Evolutionary conservation across 2,113 vertebrate species (phyloP).

Genomic region (Catharus minimus): DNA sequence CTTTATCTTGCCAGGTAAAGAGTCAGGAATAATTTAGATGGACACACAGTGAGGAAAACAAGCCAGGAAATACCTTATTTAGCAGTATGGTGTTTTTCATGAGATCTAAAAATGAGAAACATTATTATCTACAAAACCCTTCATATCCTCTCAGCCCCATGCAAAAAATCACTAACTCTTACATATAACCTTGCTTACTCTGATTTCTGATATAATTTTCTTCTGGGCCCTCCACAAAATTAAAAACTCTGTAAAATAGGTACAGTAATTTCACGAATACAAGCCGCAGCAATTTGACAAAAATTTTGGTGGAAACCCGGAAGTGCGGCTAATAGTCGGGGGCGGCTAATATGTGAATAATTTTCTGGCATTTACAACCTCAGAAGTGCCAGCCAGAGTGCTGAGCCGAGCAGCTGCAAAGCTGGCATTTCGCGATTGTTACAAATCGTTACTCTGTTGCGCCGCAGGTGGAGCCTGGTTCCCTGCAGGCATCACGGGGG

Average conservation of each 20-base stretch:
- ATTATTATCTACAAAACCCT: not conserved
- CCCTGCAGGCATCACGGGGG: no score
- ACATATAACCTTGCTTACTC: not conserved
- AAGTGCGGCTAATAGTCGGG: no score
- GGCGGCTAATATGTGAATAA: no score
- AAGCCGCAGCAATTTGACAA: no score
- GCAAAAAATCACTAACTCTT: not conserved
- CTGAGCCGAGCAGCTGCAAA: no score
- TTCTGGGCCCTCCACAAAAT: not conserved
- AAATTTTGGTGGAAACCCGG: no score
- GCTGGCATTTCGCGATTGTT: no score
- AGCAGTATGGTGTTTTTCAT: not conserved
- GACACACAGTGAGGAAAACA: not conserved
- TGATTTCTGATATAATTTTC: not conserved
- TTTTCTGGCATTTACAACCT: no score
- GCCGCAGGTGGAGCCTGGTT: no score
- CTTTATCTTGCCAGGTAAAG: not conserved
- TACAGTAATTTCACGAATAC: no score
- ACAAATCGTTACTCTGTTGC: no score
- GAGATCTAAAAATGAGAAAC: not conserved
- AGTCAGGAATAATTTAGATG: not conserved
- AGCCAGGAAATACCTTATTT: not conserved
- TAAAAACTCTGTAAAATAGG: not conserved
- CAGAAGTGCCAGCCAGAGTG: no score
- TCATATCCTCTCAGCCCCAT: not conserved